Evolutionary conservation across 1,140 invertebrate species (phyloP).

Genomic region (Bicyclus anynana): DNA sequence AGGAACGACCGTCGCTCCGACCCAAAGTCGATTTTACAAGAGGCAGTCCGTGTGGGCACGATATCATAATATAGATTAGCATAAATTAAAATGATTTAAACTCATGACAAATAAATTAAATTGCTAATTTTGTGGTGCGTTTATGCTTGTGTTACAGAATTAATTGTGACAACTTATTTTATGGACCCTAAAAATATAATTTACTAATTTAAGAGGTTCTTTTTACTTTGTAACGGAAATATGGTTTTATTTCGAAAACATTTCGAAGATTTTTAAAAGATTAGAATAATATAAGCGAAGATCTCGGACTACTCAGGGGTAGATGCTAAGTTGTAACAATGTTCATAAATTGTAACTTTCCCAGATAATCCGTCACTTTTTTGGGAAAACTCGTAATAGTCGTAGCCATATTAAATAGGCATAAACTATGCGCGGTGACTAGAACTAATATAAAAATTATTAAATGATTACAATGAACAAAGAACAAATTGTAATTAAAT

Average conservation of each 20-base stretch:
- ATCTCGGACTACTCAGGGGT: no score
- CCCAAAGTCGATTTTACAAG: constrained; percentile 72
- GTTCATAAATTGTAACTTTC: no score
- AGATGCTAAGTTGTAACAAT: no score
- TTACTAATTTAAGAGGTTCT: constrained; percentile 21
- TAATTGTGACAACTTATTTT: constrained; percentile 26
- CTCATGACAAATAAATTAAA: constrained; percentile 26
- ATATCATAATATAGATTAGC: constrained; percentile 44
- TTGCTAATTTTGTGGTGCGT: constrained; percentile 26
- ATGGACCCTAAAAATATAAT: constrained; percentile 22
- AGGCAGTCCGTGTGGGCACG: constrained; percentile 65
- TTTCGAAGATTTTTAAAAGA: no score
- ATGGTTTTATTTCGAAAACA: neutral
- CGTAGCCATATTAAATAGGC: no score
- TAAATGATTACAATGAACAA: no score
- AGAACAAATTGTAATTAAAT: no score
- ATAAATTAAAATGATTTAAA: constrained; percentile 26
- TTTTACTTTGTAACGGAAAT: constrained; percentile 18
- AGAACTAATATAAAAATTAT: no score
- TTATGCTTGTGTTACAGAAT: constrained; percentile 19
- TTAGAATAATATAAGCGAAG: no score
- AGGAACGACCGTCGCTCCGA: constrained; percentile 58
- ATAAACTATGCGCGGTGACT: no score
- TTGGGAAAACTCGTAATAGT: no score
- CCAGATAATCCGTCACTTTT: no score